Evolutionary conservation across 2,113 vertebrate genomes (phyloP), one percentile per base, ranked within the genome.

Genomic region (Pogona vitticeps): DNA sequence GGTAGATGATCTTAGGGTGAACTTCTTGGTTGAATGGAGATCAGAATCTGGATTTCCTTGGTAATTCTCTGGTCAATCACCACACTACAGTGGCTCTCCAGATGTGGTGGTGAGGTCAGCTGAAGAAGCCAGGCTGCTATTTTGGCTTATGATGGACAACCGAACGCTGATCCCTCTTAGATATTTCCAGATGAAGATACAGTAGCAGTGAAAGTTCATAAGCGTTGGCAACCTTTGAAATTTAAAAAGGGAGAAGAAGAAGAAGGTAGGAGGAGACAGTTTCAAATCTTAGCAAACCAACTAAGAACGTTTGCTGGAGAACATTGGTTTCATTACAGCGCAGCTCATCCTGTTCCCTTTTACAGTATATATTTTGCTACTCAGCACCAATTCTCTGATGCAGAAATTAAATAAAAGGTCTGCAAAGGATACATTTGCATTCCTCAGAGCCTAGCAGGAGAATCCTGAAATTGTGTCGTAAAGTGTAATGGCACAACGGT

Each of bases 381-480:
- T 86, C 70, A 63, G 58, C 40, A 18, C 78, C 68, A 75, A 21
- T 36, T 59, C 40, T 81, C 61, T 9, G 59, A 73, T 28, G 58
- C 31, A 75, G 59, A 81, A 82, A 87, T 87, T 82, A 81, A 87
- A 81, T 21, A 21, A 86, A 86, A 81, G 78, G 58, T 86, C 78
- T 86, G 78, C 85, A 86, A 81, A 86, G 71, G 70, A 81, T 56
- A 75, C 70, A 86, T 86, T 75, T 81, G 78, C 85, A 86, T 86
- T 80, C 70, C 56, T 63, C 70, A 72, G 8, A 65, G 61, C 58
- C 78, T 81, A 81, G 36, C 40, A 33, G 79, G 58, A 86, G 33
- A 38, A 73, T 75, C 58, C 20, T 65, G 23, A 76, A 81, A 86
- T 65, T 65, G 61, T 75, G 3, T 52, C 85, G 12, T 86, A 81